phyloP scores from a whole-genome alignment of 1,140 invertebrate species.

The Brevipalpus yothersi region DNA sequence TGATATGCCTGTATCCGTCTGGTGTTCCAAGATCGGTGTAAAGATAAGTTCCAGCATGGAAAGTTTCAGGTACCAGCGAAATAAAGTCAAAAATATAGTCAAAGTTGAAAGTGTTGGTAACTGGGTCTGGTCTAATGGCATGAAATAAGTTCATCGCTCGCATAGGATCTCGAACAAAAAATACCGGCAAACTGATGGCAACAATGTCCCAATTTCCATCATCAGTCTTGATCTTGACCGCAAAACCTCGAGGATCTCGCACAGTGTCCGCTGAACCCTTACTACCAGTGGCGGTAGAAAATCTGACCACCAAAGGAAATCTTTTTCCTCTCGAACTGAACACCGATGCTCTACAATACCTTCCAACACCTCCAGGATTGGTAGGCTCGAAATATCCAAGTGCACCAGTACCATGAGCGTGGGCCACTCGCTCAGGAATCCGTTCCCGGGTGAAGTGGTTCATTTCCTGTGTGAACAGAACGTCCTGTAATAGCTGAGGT shows the following conservation, averaged over 20 bases:
- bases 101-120: conserved; percentile 66
- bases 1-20: conserved; percentile 77
- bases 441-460: conserved; percentile 69
- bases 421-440: conserved; percentile 89
- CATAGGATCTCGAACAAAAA: conserved; percentile 78
- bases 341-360: conserved; percentile 54
- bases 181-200: conserved; percentile 87
- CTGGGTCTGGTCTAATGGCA: conserved; percentile 80
- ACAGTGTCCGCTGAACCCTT: conserved; percentile 66
- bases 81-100: conserved; percentile 94
- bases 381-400: conserved; percentile 92
- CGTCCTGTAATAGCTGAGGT: conserved; percentile 63
- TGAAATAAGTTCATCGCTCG: conserved; percentile 76
- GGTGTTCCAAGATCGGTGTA: conserved; percentile 80
- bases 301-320: conserved; percentile 52
- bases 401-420: conserved; percentile 86
- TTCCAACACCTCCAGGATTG: conserved; percentile 55
- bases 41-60: conserved; percentile 62
- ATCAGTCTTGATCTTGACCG: conserved; percentile 85
- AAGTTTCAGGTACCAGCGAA: conserved; percentile 56
- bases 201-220: conserved; percentile 89
- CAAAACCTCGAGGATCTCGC: conserved; percentile 78
- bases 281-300: conserved; percentile 68
- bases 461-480: conserved; percentile 59
- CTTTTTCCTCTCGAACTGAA: conserved; percentile 57